Percentiles rank a stretch among this genome's conserved stretches.
Conservation (phyloP, 2,113 vertebrate genomes). For the Trichomycterus rosablanca region DNA sequence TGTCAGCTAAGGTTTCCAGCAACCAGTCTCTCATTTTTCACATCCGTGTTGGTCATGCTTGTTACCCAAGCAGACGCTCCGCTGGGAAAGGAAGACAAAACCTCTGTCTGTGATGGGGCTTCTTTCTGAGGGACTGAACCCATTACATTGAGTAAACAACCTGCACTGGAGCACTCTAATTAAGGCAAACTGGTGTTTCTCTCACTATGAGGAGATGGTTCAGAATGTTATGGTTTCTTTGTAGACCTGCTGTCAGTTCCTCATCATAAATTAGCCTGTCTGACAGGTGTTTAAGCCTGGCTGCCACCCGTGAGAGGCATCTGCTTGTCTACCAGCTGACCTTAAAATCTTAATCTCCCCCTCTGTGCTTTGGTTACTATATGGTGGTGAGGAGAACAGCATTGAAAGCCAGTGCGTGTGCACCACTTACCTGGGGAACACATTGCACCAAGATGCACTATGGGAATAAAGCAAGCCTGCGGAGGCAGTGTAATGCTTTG, state of each 20-base stretch:
- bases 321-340: conserved; percentile 9
- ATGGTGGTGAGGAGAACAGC: too few species aligned
- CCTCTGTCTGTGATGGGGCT: not conserved
- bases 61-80: conserved; percentile 9
- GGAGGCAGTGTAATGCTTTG: too few species aligned
- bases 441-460: too few species aligned
- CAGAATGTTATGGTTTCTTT: conserved; percentile 14
- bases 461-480: too few species aligned
- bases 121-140: conserved; percentile 43
- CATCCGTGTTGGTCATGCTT: conserved; percentile 20
- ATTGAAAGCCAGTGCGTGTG: too few species aligned
- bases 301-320: not conserved
- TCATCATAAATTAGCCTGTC: conserved; percentile 27
- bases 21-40: conserved; percentile 56
- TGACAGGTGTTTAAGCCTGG: not conserved
- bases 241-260: conserved; percentile 15
- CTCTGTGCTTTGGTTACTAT: conserved; percentile 23
- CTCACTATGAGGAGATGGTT: conserved; percentile 27
- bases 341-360: conserved; percentile 26
- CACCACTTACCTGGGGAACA: too few species aligned
- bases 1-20: conserved; percentile 63
- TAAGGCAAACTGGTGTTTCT: conserved; percentile 34
- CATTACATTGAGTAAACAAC: conserved; percentile 62
- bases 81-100: conserved; percentile 12
- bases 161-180: conserved; percentile 42